Percentiles rank a stretch among this genome's conserved stretches.
Evolutionary conservation across 2,797 vertebrate genomes (phyloP).

Genomic region (Scolopax rusticola): DNA sequence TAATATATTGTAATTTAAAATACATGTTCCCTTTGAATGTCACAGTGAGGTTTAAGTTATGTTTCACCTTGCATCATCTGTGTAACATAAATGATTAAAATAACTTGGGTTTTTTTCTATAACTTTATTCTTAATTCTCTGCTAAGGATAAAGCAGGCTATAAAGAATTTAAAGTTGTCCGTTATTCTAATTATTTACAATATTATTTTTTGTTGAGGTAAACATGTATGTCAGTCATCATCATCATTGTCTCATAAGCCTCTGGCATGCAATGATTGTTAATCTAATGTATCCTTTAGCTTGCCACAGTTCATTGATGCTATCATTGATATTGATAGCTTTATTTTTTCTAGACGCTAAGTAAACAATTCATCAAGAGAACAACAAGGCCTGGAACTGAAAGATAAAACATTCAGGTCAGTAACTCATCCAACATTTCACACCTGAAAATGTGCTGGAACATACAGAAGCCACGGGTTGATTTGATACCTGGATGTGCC

Average conservation of each 20-base stretch:
- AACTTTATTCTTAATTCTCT: neutral
- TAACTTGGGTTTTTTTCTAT: neutral
- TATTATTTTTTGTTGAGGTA: neutral
- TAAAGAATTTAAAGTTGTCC: neutral
- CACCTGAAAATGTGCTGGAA: neutral
- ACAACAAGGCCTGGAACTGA: slow-evolving; percentile 12
- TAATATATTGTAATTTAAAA: neutral
- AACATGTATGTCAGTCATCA: slow-evolving; percentile 1
- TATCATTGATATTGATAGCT: slow-evolving; percentile 46
- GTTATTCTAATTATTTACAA: neutral
- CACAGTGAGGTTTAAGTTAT: neutral
- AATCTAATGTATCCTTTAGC: slow-evolving; percentile 33
- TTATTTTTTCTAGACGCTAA: slow-evolving; percentile 43
- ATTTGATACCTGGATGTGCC: neutral
- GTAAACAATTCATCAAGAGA: slow-evolving; percentile 31
- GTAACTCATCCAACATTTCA: slow-evolving; percentile 13
- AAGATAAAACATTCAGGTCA: slow-evolving; percentile 21
- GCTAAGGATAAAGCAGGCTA: neutral
- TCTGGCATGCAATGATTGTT: slow-evolving; percentile 37
- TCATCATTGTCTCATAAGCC: neutral
- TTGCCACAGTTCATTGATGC: slow-evolving; percentile 18
- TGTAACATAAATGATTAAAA: neutral
- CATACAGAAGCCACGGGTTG: neutral
- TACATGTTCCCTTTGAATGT: neutral
- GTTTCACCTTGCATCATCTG: neutral